Conservation (phyloP, 2,797 vertebrate species). For the Bucorvus abyssinicus region DNA sequence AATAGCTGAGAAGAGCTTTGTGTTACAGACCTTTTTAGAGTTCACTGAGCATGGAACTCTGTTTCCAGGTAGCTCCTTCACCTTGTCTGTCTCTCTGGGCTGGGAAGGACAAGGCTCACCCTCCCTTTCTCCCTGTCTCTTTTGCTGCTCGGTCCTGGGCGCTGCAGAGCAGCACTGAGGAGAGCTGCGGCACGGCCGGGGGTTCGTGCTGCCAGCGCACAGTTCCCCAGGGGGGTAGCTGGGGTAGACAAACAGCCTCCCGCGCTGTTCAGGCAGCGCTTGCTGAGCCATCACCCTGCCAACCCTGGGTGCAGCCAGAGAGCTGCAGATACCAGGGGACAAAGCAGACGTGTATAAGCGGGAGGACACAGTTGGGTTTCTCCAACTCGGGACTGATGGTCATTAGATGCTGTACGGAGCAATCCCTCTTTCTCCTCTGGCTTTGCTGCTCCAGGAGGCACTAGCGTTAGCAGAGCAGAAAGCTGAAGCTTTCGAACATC, state of each 20-base stretch:
- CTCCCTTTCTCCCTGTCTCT: background rate
- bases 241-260: background rate
- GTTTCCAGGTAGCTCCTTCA: background rate
- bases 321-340: background rate
- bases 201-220: background rate
- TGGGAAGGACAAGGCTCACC: background rate
- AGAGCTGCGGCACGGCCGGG: fast-evolving
- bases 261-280: background rate
- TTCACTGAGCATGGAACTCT: background rate
- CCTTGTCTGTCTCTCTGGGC: background rate
- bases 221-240: background rate
- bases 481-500: background rate
- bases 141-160: background rate
- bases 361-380: background rate
- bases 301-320: background rate
- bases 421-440: background rate
- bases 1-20: background rate
- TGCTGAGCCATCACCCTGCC: background rate
- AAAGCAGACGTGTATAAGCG: background rate
- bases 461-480: background rate
- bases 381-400: fast-evolving
- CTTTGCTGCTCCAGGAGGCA: background rate
- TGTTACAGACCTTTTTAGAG: background rate
- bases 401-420: fast-evolving
- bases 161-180: background rate